Percentiles rank a stretch among this genome's conserved stretches.
phyloP scores from a whole-genome alignment of 2,888 invertebrate genomes.

The Cactoblastis cactorum region DNA sequence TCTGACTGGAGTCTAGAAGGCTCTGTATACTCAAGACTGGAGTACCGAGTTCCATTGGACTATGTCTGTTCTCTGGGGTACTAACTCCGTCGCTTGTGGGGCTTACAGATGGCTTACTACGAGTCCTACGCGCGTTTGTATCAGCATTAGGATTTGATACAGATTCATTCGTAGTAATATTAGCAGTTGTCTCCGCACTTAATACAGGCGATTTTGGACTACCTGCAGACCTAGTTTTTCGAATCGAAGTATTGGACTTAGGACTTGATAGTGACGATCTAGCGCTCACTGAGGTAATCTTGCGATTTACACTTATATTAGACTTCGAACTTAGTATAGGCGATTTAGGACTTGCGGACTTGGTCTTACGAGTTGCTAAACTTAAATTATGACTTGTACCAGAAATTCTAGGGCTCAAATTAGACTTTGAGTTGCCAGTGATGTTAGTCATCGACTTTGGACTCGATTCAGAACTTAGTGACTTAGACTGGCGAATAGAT shows the following conservation, averaged over 20 bases:
- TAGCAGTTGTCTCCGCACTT: background rate
- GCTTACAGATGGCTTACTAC: background rate
- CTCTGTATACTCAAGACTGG: slow-evolving; percentile 59
- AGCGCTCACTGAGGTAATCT: background rate
- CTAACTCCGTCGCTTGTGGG: slow-evolving; percentile 29
- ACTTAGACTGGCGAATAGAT: background rate
- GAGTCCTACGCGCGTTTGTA: background rate
- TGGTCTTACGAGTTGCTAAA: background rate
- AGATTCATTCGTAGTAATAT: background rate
- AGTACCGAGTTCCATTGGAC: slow-evolving; percentile 49
- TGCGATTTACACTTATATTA: background rate
- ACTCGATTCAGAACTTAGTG: background rate
- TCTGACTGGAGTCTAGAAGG: slow-evolving; percentile 47
- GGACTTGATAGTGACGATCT: background rate
- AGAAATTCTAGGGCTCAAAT: background rate
- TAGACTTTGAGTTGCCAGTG: background rate
- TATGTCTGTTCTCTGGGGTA: slow-evolving; percentile 50
- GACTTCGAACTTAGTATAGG: background rate
- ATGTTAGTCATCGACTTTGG: background rate
- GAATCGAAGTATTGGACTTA: background rate
- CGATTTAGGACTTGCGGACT: background rate
- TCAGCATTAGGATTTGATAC: background rate
- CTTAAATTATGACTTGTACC: background rate
- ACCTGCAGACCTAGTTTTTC: background rate
- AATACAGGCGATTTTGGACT: background rate